Evolutionary conservation across 2,888 invertebrate species (phyloP).

Genomic region (Phaedon cochleariae): DNA sequence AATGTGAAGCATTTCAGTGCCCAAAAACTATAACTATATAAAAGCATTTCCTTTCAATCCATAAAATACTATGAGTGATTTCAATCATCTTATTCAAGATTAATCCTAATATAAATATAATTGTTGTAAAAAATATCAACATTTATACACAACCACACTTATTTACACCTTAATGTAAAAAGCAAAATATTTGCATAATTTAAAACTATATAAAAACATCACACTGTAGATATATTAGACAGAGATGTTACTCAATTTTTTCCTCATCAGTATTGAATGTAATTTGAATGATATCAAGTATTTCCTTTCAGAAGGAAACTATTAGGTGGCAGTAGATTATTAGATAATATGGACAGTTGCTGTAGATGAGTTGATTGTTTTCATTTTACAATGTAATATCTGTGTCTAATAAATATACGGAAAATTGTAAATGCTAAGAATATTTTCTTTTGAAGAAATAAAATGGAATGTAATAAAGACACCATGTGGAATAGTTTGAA

Average conservation of each 20-base stretch:
- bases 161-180: slow-evolving; percentile 43
- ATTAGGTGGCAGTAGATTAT: background rate
- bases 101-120: slow-evolving; percentile 31
- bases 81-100: background rate
- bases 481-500: background rate
- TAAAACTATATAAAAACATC: slow-evolving; percentile 7
- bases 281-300: no score
- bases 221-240: slow-evolving; percentile 2
- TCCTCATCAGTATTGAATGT: no score
- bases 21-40: slow-evolving; percentile 34
- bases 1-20: slow-evolving; percentile 56
- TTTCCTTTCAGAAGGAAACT: no score
- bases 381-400: background rate
- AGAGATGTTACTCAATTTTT: background rate
- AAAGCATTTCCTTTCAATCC: slow-evolving; percentile 16
- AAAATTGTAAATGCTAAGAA: background rate
- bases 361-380: background rate
- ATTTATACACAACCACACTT: slow-evolving; percentile 55
- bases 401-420: slow-evolving; percentile 5
- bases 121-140: slow-evolving; percentile 55
- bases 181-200: slow-evolving; percentile 13
- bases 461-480: slow-evolving; percentile 16
- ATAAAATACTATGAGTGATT: slow-evolving; percentile 11
- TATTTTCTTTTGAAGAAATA: background rate
- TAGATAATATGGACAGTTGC: background rate